Evolutionary conservation across 2,888 invertebrate species (phyloP).

Genomic region (Chrysolina americana): DNA sequence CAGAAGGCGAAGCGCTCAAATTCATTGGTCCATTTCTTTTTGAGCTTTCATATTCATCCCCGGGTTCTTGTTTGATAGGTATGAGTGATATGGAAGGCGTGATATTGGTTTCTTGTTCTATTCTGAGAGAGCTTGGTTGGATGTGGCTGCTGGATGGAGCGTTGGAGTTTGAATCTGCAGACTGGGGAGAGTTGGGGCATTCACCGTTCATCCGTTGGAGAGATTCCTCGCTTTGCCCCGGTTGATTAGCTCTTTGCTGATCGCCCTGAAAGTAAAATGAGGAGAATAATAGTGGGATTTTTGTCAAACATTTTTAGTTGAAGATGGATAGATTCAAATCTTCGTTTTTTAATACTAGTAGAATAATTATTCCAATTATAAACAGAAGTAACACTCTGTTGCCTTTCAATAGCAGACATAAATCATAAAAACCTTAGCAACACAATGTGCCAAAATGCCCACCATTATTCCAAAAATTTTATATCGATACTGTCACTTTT

Average conservation of each 20-base stretch:
- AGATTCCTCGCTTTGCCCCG: slow-evolving; percentile 63
- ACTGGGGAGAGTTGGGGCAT: slow-evolving; percentile 84
- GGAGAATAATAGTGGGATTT: no score
- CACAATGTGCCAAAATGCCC: no score
- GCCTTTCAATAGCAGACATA: no score
- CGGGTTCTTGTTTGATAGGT: slow-evolving; percentile 83
- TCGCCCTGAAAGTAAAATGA: slow-evolving; percentile 60
- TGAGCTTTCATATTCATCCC: slow-evolving; percentile 69
- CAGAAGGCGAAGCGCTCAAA: slow-evolving; percentile 65
- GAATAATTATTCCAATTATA: no score
- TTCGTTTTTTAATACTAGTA: no score
- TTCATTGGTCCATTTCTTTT: slow-evolving; percentile 68
- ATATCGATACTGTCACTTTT: no score
- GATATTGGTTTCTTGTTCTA: slow-evolving; percentile 74
- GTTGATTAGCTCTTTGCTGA: slow-evolving; percentile 63
- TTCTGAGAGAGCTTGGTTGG: slow-evolving; percentile 65
- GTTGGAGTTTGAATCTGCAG: slow-evolving; percentile 83
- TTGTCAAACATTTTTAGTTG: no score
- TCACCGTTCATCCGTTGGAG: slow-evolving; percentile 77
- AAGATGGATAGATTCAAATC: no score
- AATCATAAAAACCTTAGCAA: no score
- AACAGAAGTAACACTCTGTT: no score
- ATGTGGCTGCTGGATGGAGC: slow-evolving; percentile 81
- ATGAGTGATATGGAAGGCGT: slow-evolving; percentile 90
- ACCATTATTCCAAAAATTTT: no score